phyloP scores from a whole-genome alignment of 2,113 vertebrate species.

The Lophius piscatorius region DNA sequence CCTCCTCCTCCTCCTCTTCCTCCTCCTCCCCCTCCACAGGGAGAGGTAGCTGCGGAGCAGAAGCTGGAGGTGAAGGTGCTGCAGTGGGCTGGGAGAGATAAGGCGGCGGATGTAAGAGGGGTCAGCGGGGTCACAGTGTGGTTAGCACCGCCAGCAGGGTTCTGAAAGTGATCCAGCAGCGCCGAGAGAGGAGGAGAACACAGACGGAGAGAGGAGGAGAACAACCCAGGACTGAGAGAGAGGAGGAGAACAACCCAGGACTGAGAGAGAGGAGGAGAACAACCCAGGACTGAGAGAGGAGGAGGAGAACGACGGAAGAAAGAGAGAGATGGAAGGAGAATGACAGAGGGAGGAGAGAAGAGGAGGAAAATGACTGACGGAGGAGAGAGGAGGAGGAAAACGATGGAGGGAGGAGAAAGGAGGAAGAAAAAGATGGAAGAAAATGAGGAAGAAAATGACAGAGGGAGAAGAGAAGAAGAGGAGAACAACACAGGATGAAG shows the following conservation, averaged over 20 bases:
- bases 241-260: neutral
- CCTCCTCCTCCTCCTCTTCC: constrained; percentile 8
- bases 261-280: neutral
- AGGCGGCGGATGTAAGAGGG: constrained; percentile 71
- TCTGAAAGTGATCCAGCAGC: constrained; percentile 64
- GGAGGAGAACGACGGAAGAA: too few relatives aligned
- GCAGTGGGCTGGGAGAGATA: constrained; percentile 65
- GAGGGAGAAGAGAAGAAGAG: too few relatives aligned
- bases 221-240: neutral
- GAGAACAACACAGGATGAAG: too few relatives aligned
- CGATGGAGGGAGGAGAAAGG: too few relatives aligned
- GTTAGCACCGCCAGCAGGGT: constrained; percentile 62
- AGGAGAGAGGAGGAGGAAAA: too few relatives aligned
- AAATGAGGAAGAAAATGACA: too few relatives aligned
- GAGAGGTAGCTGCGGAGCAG: constrained; percentile 36
- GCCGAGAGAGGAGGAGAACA: constrained; percentile 36
- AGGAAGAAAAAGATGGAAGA: too few relatives aligned
- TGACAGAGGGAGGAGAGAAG: too few relatives aligned
- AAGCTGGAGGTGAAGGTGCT: too few relatives aligned
- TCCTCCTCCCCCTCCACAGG: constrained; percentile 14
- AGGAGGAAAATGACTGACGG: too few relatives aligned
- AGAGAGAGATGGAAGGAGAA: too few relatives aligned
- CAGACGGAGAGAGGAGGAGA: constrained; percentile 22
- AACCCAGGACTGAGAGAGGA: neutral
- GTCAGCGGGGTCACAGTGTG: constrained; percentile 69